Evolutionary conservation across 2,113 vertebrate genomes (phyloP).

Genomic region (Campylomormyrus tamandua): DNA sequence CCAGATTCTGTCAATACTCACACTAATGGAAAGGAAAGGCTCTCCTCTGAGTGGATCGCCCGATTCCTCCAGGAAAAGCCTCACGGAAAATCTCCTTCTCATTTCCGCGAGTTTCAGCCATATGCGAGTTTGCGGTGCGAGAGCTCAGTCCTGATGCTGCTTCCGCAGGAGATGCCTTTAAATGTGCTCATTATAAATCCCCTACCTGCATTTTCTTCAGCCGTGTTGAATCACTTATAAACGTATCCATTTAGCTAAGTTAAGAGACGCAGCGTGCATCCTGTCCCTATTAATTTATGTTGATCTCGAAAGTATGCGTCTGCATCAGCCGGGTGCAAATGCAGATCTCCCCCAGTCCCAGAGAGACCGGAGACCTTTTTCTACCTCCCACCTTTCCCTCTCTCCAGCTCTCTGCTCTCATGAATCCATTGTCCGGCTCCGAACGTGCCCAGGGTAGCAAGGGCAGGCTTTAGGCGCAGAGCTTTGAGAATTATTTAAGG

Average conservation of each 20-base stretch:
- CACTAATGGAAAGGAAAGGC: not conserved
- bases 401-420: slow-evolving; percentile 28
- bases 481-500: slow-evolving; percentile 77
- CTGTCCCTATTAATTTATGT: slow-evolving; percentile 9
- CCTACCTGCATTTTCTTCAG: not conserved
- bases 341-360: slow-evolving; percentile 15
- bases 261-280: not conserved
- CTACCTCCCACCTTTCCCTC: slow-evolving; percentile 18
- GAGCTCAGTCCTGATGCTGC: not conserved
- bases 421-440: slow-evolving; percentile 63
- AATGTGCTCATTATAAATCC: not conserved
- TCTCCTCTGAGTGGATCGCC: not conserved
- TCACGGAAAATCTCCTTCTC: not conserved
- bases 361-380: not conserved
- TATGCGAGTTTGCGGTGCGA: not conserved
- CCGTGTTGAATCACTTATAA: slow-evolving; percentile 10
- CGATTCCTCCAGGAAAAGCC: not conserved
- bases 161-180: not conserved
- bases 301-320: slow-evolving; percentile 8
- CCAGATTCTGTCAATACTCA: slow-evolving; percentile 2
- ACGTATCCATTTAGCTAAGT: slow-evolving; percentile 11
- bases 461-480: slow-evolving; percentile 49
- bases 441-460: slow-evolving; percentile 63
- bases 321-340: not conserved
- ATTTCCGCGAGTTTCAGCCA: not conserved